phyloP scores from a whole-genome alignment of 2,888 invertebrate genomes.

The Gerris lacustris region DNA sequence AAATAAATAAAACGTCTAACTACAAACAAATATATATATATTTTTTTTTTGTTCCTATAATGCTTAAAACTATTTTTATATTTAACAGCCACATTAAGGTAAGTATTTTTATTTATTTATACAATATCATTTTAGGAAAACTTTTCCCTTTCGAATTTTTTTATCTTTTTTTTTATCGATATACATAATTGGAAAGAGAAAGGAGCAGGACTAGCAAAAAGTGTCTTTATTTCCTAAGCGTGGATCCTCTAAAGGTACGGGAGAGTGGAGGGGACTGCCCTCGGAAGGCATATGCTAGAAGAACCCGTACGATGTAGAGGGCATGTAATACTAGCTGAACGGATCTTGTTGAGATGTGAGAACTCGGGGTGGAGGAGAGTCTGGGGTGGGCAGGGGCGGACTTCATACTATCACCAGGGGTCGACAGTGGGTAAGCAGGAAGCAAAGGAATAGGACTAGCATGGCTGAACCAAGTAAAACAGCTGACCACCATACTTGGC shows the following conservation, averaged over 20 bases:
- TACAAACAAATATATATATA: no score
- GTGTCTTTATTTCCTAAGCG: not conserved
- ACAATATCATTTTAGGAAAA: no score
- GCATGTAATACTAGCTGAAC: conserved; percentile 10
- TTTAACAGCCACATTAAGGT: no score
- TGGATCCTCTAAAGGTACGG: not conserved
- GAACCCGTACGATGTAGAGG: conserved; percentile 10
- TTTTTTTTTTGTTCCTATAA: no score
- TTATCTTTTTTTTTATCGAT: no score
- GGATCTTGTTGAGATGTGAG: conserved; percentile 8
- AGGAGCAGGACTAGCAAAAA: not conserved
- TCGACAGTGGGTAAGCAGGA: not conserved
- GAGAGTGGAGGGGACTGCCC: conserved; percentile 1
- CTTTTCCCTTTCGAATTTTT: no score
- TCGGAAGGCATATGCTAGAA: conserved; percentile 4
- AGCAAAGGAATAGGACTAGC: conserved; percentile 2
- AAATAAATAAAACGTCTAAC: no score
- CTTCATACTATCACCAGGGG: conserved; percentile 2
- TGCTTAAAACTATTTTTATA: no score
- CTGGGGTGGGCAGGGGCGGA: not conserved
- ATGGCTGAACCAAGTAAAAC: not conserved
- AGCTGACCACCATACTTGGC: conserved; percentile 8
- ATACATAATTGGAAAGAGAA: no score
- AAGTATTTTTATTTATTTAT: no score
- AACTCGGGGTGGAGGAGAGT: conserved; percentile 8